phyloP scores from a whole-genome alignment of 2,888 invertebrate species.

The Ennomos fuscantarius region DNA sequence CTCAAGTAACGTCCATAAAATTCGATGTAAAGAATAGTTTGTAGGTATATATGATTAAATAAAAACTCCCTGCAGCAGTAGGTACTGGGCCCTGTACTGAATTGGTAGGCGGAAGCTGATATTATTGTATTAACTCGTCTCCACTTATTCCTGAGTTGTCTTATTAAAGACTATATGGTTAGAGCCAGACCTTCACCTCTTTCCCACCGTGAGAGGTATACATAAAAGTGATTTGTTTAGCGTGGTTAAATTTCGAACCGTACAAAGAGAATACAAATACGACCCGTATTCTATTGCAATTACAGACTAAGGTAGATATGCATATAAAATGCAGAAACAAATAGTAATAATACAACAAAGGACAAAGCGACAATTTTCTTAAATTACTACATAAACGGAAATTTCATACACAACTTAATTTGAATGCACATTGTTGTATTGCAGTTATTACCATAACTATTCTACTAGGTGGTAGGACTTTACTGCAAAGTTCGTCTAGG shows the following conservation, averaged over 20 bases:
- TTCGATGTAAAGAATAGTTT: too few relatives aligned
- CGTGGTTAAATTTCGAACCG: too few relatives aligned
- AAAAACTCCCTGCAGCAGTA: not conserved
- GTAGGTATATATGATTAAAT: too few relatives aligned
- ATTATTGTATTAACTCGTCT: slow-evolving; percentile 58
- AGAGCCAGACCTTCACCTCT: slow-evolving; percentile 50
- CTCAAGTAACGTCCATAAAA: too few relatives aligned
- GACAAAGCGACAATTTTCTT: slow-evolving; percentile 28
- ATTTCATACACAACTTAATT: slow-evolving; percentile 19
- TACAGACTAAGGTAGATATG: too few relatives aligned
- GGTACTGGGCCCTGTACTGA: slow-evolving; percentile 52
- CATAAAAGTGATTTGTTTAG: slow-evolving; percentile 3
- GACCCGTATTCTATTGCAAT: too few relatives aligned
- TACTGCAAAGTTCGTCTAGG: too few relatives aligned
- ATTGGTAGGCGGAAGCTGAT: slow-evolving; percentile 59
- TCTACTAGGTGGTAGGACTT: slow-evolving; percentile 5
- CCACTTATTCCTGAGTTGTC: slow-evolving; percentile 50
- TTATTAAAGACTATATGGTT: slow-evolving; percentile 44
- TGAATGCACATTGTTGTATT: slow-evolving; percentile 14
- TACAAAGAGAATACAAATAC: too few relatives aligned
- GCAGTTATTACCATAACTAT: slow-evolving; percentile 3
- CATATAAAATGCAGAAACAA: too few relatives aligned
- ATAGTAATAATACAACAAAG: not conserved
- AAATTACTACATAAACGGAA: slow-evolving; percentile 21
- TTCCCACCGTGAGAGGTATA: slow-evolving; percentile 43